Conservation (phyloP, 2,888 invertebrate genomes). For the Conops quadrifasciatus region DNA sequence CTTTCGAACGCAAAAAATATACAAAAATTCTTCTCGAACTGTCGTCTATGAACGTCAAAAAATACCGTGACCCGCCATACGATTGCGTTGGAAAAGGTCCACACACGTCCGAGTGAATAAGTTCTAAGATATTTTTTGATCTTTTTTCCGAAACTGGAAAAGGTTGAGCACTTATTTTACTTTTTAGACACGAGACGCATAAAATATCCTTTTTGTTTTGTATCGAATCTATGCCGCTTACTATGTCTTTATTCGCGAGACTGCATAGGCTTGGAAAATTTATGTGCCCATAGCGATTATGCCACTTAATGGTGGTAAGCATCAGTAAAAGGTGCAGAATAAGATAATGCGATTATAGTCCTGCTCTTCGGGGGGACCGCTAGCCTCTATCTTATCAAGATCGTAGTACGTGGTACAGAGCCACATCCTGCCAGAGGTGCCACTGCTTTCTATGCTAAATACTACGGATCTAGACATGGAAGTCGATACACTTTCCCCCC, state of each 20-base stretch:
- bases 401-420: no score
- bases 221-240: background rate
- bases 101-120: conserved; percentile 15
- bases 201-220: background rate
- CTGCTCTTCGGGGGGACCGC: no score
- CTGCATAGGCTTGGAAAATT: conserved; percentile 7
- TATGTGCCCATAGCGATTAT: conserved; percentile 15
- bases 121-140: conserved; percentile 14
- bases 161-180: conserved; percentile 35
- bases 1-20: conserved; percentile 7
- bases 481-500: no score
- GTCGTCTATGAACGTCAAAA: no score
- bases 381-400: no score
- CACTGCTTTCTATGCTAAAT: no score
- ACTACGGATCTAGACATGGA: no score
- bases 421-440: no score
- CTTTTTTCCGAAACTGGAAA: conserved; percentile 31
- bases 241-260: conserved; percentile 7
- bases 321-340: no score
- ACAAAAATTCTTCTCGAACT: conserved; percentile 13
- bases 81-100: conserved; percentile 8
- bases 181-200: conserved; percentile 31
- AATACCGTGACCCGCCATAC: background rate
- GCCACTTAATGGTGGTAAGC: no score
- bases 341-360: no score